A percentile compares a stretch with the other conserved stretches of the same genome.
Evolutionary conservation across 2,888 invertebrate species (phyloP).

Genomic region (Steinernema hermaphroditum): DNA sequence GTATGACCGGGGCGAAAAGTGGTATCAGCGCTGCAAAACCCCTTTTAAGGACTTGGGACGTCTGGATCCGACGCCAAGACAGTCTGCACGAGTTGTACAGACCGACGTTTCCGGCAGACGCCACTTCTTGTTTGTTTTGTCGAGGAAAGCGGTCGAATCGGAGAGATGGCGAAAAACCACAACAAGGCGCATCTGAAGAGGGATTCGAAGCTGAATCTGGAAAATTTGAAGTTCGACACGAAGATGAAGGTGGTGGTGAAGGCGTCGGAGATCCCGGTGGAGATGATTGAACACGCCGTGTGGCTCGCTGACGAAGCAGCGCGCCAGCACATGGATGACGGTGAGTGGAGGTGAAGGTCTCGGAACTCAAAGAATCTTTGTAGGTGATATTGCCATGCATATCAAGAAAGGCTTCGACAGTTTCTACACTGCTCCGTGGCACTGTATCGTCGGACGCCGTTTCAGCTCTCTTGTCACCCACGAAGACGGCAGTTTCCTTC

Average conservation of each 20-base stretch:
- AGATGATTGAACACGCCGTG: constrained; percentile 37
- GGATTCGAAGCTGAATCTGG: neutral
- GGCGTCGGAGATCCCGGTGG: constrained; percentile 34
- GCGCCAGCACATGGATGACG: constrained; percentile 33
- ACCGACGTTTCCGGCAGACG: too few species aligned
- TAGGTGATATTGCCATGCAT: constrained; percentile 36
- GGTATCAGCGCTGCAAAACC: too few species aligned
- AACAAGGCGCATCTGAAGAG: too few species aligned
- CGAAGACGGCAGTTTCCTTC: constrained; percentile 34
- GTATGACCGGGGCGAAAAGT: too few species aligned
- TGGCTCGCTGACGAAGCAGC: constrained; percentile 36
- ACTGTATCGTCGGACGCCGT: constrained; percentile 36
- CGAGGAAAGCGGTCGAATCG: too few species aligned
- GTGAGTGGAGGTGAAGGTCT: neutral
- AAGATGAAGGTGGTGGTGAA: constrained; percentile 33
- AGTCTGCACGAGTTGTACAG: too few species aligned
- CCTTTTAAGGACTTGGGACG: too few species aligned
- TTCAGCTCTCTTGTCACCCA: constrained; percentile 36
- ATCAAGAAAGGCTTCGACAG: constrained; percentile 36
- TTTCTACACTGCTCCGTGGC: constrained; percentile 35
- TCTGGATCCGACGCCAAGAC: too few species aligned
- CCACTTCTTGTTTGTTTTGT: too few species aligned
- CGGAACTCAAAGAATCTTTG: neutral
- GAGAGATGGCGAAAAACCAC: too few species aligned
- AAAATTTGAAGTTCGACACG: neutral